Base-by-base conservation (phyloP, 2,888 invertebrate species). In the Ariolimax columbianus region DNA sequence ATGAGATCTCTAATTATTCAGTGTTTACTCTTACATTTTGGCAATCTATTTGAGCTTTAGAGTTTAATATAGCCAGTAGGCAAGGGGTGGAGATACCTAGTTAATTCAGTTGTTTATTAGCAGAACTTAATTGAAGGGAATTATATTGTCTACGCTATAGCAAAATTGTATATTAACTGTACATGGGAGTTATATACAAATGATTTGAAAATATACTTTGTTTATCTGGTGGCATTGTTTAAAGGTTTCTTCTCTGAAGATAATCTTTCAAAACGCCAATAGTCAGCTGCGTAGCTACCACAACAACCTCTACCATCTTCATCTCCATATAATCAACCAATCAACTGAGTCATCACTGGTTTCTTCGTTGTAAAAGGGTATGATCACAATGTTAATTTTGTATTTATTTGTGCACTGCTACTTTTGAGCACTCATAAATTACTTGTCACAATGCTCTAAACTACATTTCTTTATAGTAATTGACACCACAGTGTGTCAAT, bases 341-440 rank as follows among this genome's bases (percentile, higher is more conserved):
- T 70, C 70, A 51, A 70, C 77, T 51, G 55, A 66, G 47, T 43
- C 72, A 11, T 77, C 77, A 51, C 6, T 55, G 77, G 68, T 83
- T 55, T 70, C 83, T 83, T 51, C 77, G 30, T 83, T 78, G 72
- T 70, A 83, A 47, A 83, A 78, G 43, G 83, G 77, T 83, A 83
- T 77, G 77, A 47, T 75, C 43, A 82, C 43, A 80, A 47, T 80
- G 47, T 82, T 68, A 6, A 23, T 40, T 2, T 40, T 40, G 23
- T 40, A 40, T n/a, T 17, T n/a, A 70, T 40, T 38, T 72, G 72
- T 72, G 72, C 40, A 72, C 72, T 40, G 72, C 30, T 30, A 4
- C 70, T 38, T 72, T 38, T 72, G 40, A 26, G 40, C 72, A 40
- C 26, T 72, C 7, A 23, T 3, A 72, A 68, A 7, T 72, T 14